Evolutionary conservation across 1,140 invertebrate species (phyloP), one percentile per base, ranked within the genome.

Genomic region (Macrotrachela quadricornifera): DNA sequence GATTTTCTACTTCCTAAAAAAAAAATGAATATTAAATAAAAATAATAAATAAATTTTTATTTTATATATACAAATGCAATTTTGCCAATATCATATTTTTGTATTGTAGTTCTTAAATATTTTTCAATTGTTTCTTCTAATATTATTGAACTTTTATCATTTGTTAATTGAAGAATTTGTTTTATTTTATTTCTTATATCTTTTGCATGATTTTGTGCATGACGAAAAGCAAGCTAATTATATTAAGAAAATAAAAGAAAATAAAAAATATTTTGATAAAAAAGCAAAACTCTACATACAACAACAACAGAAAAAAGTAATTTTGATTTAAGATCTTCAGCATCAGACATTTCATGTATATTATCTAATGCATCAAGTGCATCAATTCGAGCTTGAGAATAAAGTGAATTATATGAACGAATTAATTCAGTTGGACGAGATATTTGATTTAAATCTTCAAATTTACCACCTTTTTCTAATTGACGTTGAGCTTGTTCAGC

Each of bases 281-380:
- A 42, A 15, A 42, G 15, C 2, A 3, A 42, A 42, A 4, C 4
- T 14, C 12, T n/a, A 46, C 45, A 36, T 52, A 52, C 44, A 46
- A 53, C 51, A 21, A 53, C 51, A 12, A 53, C 51, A 10, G 51
- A 53, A 36, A 53, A 53, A 1, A 53, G 18, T 30, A 53, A 44
- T 30, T 53, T 53, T 10, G 44, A 39, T 43, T 53, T 53, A 13
- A 53, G 46, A 30, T 53, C 51, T 36, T 38, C 44, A 37, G 46
- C 40, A 1, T 37, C 37, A 6, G 46, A 38, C 39, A 53, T 53
- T 37, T 53, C 51, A 30, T 47, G 36, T n/a, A 53, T 16, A 6
- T n/a, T 9, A 12, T 46, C 45, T 21, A 53, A 48, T 9, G 51
- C 21, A 16, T 53, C 44, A 21, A 46, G 42, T 4, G 51, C 51